Conservation (phyloP, 2,113 vertebrate genomes). For the Ailuropoda melanoleuca region DNA sequence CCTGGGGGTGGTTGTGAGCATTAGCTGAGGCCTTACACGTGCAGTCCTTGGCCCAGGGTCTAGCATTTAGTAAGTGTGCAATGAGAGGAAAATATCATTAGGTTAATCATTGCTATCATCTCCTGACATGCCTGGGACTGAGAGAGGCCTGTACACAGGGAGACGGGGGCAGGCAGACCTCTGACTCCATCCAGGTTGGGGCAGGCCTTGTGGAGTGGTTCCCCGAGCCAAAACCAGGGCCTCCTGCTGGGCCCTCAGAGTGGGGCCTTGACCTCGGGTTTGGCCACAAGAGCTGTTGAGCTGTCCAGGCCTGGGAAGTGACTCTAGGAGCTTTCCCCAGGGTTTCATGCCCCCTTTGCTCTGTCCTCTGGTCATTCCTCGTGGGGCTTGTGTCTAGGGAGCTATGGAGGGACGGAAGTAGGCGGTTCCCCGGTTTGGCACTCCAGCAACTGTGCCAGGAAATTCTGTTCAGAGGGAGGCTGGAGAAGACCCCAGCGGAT, state of each 20-base stretch:
- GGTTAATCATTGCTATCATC: neutral
- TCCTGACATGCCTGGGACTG: neutral
- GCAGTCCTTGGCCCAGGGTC: neutral
- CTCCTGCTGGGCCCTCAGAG: neutral
- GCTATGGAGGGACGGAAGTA: fast-evolving
- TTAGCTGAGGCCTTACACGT: neutral
- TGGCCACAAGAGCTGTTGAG: neutral
- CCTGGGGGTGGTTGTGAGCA: neutral
- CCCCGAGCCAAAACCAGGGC: neutral
- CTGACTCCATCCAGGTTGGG: neutral
- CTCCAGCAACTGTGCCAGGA: neutral
- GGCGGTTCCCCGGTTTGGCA: neutral
- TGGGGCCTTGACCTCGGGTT: neutral
- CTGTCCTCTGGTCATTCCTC: neutral
- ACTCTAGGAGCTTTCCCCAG: neutral
- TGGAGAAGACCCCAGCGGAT: neutral
- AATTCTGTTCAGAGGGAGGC: neutral
- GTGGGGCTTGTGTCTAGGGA: neutral
- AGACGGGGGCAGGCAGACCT: neutral
- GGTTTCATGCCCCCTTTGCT: neutral
- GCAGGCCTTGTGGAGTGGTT: neutral
- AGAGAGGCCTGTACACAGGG: neutral
- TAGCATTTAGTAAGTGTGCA: neutral
- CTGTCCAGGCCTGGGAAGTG: neutral
- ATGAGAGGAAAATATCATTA: neutral